Base-by-base conservation (phyloP, 2,113 vertebrate genomes). In the Erinaceus europaeus region DNA sequence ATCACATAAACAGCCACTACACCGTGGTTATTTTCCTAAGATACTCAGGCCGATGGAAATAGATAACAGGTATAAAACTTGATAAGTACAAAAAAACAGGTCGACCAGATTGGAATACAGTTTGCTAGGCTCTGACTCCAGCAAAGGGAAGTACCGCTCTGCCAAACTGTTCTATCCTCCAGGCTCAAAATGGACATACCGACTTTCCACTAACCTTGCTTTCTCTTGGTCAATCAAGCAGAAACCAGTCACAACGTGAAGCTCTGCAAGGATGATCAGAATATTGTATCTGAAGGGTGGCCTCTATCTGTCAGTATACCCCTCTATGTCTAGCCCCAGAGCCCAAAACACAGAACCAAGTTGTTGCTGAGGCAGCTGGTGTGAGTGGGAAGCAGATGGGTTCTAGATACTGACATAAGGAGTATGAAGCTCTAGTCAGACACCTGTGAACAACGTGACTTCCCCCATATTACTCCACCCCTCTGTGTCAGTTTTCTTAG, bases 241-340 rank as follows among this genome's bases (percentile, higher is more conserved):
- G 55, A 73, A 69, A 9, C 34, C 11, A 9, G 50, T 15, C 23
- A 20, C 75, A 23, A 46, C 1, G 3, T 6, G 42, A 29, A 77
- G 10, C 18, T 79, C 74, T 29, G n/a, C 4, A 13, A 55, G 46
- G 48, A 50, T 8, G 1, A 5, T 5, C 12, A 32, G 27, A 17
- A 55, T 10, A 15, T 14, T 5, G 0, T 3, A 6, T 9, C 1
- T 6, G 14, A 7, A 71, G 9, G 46, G 23, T 1, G 0, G 3
- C 6, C 57, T 38, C 18, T 14, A 38, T 36, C 44, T 32, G 52
- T n/a, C 3, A 2, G 1, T 2, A 15, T 2, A 9, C 34, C 59
- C 9, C 44, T 62, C 48, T 38, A 1, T 0, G 15, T 40, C 27
- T 8, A n/a, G 46, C 25, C 55, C 42, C 29, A 36, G 55, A 20